These are phyloP conservation scores for Halisarca cf. caerulea DNA, from an alignment of 37 sponge, comb jelly and placozoan genomes.

Conservation along the genomic window DNA sequence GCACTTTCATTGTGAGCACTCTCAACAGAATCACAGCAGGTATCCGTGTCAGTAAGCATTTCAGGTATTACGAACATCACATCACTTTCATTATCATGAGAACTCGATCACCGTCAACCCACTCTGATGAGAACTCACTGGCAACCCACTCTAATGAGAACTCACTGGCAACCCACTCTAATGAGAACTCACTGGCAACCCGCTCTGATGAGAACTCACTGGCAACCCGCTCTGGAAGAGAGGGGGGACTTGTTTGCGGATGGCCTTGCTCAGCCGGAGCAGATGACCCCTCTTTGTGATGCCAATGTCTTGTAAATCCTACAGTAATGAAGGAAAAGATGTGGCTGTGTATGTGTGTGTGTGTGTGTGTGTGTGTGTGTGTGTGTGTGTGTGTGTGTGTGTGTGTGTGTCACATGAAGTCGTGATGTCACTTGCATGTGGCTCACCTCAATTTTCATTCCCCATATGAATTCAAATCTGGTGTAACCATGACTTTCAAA, in stretches of 20 bases:
- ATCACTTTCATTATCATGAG: background rate
- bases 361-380: background rate
- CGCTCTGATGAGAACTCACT: conserved; percentile 48
- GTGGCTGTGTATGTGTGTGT: background rate
- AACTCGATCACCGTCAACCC: background rate
- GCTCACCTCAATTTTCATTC: conserved; percentile 41
- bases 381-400: background rate
- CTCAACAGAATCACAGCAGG: background rate
- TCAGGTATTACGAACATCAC: background rate
- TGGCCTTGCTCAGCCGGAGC: conserved; percentile 54
- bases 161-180: no score
- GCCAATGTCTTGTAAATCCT: conserved; percentile 77
- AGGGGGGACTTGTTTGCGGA: conserved; percentile 48
- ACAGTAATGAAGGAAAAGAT: background rate
- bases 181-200: no score
- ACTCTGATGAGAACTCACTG: no score
- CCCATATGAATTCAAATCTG: conserved; percentile 44
- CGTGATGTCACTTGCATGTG: conserved; percentile 4
- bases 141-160: no score
- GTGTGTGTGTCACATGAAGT: background rate
- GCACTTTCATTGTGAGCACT: no score
- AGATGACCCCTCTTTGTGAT: conserved; percentile 57
- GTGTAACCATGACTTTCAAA: conserved; percentile 64
- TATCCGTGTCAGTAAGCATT: background rate
- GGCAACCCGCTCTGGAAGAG: conserved; percentile 56